Base-by-base conservation (phyloP, 2,888 invertebrate genomes). In the Listrodromus nycthemerus region DNA sequence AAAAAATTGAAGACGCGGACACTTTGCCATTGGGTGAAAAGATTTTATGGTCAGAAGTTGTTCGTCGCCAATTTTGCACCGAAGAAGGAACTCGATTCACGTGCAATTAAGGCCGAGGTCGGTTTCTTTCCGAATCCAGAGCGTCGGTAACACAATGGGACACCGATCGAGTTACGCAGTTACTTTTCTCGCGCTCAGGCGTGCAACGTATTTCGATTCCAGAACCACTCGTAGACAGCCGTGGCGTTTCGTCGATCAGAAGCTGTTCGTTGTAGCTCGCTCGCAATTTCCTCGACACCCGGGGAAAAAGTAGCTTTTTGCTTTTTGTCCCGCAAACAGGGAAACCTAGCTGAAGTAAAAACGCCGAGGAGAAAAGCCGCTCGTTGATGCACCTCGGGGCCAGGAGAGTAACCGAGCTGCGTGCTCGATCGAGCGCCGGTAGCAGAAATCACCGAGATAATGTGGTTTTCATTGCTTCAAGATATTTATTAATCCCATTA, bases 91-190 rank as follows among this genome's bases (percentile, higher is more conserved):
- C 74, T 84, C 75, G 83, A 80, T 81, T 71, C 73, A 6, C 61
- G 67, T 30, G 78, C 79, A 82, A 85, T 85, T 85, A 82, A 77
- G 75, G 81, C 78, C 84, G 84, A 81, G 85, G 84, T 81, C 85
- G 80, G 45, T 80, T 71, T 73, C 76, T 80, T 77, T 83, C 63
- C 71, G 61, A 76, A 73, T 48, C 65, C 76, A 65, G 73, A 48
- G 71, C 52, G 16, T 1, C 24, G 41, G 75, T 71, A 76, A 75
- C 65, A 78, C 75, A 79, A 84, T 79, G 73, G 73, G 58, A 69
- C 65, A n/a, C 48, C 63, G 69, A 76, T 52, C 63, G 76, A 13
- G 69, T 33, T 78, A 61, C 77, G 55, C 65, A 10, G 37, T 78
- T 74, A 73, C 55, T 65, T 82, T 67, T 63, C 61, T 30, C 50